Evolutionary conservation across 1,140 invertebrate species (phyloP), one percentile per base, ranked within the genome.

Genomic region (Diorhabda elongata): DNA sequence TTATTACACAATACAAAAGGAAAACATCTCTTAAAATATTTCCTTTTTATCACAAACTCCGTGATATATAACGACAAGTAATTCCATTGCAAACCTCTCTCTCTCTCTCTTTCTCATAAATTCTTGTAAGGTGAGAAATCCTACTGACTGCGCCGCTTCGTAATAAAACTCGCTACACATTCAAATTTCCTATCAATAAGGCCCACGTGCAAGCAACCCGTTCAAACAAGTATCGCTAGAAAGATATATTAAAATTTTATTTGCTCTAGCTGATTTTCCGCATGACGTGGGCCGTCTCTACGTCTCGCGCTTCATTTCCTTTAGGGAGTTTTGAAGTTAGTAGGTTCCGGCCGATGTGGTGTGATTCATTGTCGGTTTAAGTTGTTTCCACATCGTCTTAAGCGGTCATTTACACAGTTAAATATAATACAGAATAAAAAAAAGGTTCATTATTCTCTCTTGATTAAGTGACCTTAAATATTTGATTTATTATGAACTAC

Each of bases 231-330:
- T 52, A 52, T 52, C 47, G 47, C 47, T 8, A 52, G 47, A 52
- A 52, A 52, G 47, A 52, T 52, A 52, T 52, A 52, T 52, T 52
- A 52, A 52, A 52, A n/a, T 52, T 52, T 52, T 52, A 52, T 52
- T 52, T 52, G 47, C 47, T 52, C 47, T 6, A 52, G n/a, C 47
- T 52, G 47, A 52, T 52, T 52, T 52, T 52, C 47, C 47, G n/a
- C 47, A 52, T 52, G 47, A 52, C 47, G 47, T 8, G 6, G 6
- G 47, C 47, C 47, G 47, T 52, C 47, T 52, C 47, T n/a, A 52
- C 47, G n/a, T 52, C 47, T 52, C n/a, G 47, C 47, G 47, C 47
- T 52, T 52, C 47, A 52, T 52, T 52, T 52, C 47, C 47, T 52
- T 52, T 52, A 52, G 6, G 47, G 47, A 52, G 47, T 52, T 52